Evolutionary conservation across 2,113 vertebrate species (phyloP), one percentile per base, ranked within the genome.

Genomic region (Syngnathus typhle): DNA sequence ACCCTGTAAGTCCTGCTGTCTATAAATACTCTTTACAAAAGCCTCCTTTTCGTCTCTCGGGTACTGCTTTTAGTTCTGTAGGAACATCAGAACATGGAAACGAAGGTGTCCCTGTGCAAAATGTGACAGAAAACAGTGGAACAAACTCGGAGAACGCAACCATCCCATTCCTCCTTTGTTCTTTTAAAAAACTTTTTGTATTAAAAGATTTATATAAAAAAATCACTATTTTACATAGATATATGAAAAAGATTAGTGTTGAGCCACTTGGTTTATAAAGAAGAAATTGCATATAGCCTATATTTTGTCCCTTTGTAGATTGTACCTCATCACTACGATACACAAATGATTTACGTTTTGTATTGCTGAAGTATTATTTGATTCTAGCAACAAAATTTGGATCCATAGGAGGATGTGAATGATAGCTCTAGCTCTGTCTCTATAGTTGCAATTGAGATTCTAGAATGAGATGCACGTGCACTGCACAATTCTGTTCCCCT

Each of bases 1-100:
- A 98, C 97, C 97, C 97, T 99, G 97, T 99, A 95, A 94, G 94
- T 98, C 96, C 96, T 92, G 94, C 95, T 94, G 93, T 96, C 94
- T 96, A 96, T 97, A 96, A 97, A 94, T 96, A 93, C 89, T 95
- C 96, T 98, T 95, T 96, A 95, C 93, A 96, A 97, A 96, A 95
- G 71, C 90, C 88, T 91, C 82, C 72, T 89, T 90, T 92, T 91
- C 93, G 94, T 94, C 93, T 94, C 92, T 91, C 90, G 92, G 93
- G 94, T 94, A 95, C 95, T 91, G 92, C 91, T 91, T 86, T 93
- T 94, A 95, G 94, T 94, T 93, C 93, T 95, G 94, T 94, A 95
- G 94, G 94, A 91, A 97, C 95, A 96, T 98, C 95, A 94, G 93
- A 94, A 96, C 95, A 94, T 94, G 96, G 94, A 96, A 95, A 95